phyloP scores from a whole-genome alignment of 2,113 vertebrate genomes.

The Misgurnus anguillicaudatus region DNA sequence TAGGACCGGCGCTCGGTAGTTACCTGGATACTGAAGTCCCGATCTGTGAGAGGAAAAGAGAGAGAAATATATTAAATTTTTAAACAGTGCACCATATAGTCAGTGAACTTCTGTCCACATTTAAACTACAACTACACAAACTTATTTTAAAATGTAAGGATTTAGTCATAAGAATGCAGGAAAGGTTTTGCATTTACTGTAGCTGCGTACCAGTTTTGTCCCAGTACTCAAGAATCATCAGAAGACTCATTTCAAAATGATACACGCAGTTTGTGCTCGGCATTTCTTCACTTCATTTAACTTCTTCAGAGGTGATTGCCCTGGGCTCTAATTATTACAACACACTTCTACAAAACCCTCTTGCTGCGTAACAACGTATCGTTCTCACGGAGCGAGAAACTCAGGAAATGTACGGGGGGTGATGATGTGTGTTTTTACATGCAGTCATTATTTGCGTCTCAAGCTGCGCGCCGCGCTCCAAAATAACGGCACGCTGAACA shows the following conservation, averaged over 20 bases:
- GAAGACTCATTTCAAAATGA: conserved; percentile 62
- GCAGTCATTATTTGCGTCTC: conserved; percentile 35
- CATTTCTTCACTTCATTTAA: conserved; percentile 55
- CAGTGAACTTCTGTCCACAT: background rate
- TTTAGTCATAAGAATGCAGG: no score
- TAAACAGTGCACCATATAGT: background rate
- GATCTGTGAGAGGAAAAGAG: conserved; percentile 74
- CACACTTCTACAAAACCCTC: conserved; percentile 63
- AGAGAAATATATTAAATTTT: background rate
- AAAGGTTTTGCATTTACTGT: no score
- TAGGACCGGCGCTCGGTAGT: conserved; percentile 91
- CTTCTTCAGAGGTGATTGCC: conserved; percentile 57
- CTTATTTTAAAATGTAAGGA: no score
- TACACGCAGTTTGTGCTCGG: conserved; percentile 47
- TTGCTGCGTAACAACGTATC: conserved; percentile 35
- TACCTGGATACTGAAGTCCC: conserved; percentile 92
- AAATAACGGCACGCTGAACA: conserved; percentile 34
- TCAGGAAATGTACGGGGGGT: conserved; percentile 20
- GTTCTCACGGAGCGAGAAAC: conserved; percentile 1
- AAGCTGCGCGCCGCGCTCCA: conserved; percentile 7
- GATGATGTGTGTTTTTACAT: conserved; percentile 41
- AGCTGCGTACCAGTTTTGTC: no score
- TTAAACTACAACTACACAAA: no score
- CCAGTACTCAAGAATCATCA: background rate
- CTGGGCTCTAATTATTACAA: conserved; percentile 67